Conservation (phyloP, 2,888 invertebrate species). For the Dasysyrphus albostriatus region DNA sequence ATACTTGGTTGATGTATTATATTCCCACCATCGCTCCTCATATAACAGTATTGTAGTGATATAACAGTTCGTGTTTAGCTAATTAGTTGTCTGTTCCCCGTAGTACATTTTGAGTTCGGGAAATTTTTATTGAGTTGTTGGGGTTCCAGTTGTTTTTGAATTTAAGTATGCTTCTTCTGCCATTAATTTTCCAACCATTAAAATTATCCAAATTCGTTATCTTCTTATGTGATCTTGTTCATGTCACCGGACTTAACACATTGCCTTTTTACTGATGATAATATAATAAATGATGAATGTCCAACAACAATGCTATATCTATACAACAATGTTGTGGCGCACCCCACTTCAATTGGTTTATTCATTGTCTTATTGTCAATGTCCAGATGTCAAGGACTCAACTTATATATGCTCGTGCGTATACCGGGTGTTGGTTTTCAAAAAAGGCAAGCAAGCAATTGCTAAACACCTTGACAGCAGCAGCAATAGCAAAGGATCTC, state of each 20-base stretch:
- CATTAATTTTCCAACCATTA: not conserved
- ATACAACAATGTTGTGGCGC: constrained; percentile 56
- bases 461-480: constrained; percentile 72
- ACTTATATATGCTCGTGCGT: constrained; percentile 47
- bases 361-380: constrained; percentile 50
- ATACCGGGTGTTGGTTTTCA: constrained; percentile 69
- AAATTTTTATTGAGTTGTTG: not conserved
- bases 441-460: constrained; percentile 34
- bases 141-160: not conserved
- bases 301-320: constrained; percentile 23
- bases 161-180: not conserved
- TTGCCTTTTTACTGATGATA: constrained; percentile 51
- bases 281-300: constrained; percentile 67
- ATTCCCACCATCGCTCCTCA: too few relatives aligned
- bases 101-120: not conserved
- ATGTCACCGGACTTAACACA: constrained; percentile 26
- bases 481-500: not conserved
- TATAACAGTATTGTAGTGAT: too few relatives aligned
- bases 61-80: too few relatives aligned
- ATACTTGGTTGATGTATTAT: too few relatives aligned
- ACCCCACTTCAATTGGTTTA: constrained; percentile 53
- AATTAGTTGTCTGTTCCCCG: too few relatives aligned
- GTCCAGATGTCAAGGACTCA: constrained; percentile 75
- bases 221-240: constrained; percentile 32
- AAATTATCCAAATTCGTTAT: constrained; percentile 7